phyloP scores from a whole-genome alignment of 92 coral and sea anemone species.

The Bergia sp. region DNA sequence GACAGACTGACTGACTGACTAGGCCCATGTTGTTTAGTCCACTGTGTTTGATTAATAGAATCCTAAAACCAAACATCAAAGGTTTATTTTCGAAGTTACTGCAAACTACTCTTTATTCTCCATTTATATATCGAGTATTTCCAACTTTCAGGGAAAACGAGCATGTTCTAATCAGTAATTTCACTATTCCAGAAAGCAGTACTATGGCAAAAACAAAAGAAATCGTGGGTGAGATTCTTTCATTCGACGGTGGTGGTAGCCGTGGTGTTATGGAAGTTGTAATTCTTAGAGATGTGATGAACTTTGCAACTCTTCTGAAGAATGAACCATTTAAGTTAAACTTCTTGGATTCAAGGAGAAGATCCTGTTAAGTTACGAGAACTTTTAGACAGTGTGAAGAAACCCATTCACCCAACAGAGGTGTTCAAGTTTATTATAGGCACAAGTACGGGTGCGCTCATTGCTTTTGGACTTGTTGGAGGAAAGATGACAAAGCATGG shows the following conservation, averaged over 20 bases:
- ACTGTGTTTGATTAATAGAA: no score
- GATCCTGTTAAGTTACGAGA: neutral
- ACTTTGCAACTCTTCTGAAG: constrained; percentile 15
- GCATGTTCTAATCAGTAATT: no score
- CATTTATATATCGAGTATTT: no score
- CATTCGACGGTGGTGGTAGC: constrained; percentile 53
- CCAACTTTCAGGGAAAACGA: no score
- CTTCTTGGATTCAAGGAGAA: neutral
- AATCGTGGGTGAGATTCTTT: no score
- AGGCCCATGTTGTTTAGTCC: no score
- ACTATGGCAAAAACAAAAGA: no score
- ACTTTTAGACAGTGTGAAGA: constrained; percentile 1
- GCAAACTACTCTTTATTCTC: no score
- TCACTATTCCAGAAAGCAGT: no score
- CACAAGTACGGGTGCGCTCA: constrained; percentile 49
- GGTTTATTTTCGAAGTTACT: no score
- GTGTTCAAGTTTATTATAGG: constrained; percentile 40
- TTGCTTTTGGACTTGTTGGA: constrained; percentile 49
- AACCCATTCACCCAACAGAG: constrained; percentile 51
- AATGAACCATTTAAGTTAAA: constrained; percentile 7
- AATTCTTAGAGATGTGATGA: constrained; percentile 36
- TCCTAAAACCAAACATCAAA: no score
- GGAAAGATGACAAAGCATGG: constrained; percentile 10
- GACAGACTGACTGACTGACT: no score
- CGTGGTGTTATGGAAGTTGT: constrained; percentile 40